Evolutionary conservation across 2,113 vertebrate species (phyloP), one percentile per base, ranked within the genome.

Genomic region (Notarius quadriscutis): DNA sequence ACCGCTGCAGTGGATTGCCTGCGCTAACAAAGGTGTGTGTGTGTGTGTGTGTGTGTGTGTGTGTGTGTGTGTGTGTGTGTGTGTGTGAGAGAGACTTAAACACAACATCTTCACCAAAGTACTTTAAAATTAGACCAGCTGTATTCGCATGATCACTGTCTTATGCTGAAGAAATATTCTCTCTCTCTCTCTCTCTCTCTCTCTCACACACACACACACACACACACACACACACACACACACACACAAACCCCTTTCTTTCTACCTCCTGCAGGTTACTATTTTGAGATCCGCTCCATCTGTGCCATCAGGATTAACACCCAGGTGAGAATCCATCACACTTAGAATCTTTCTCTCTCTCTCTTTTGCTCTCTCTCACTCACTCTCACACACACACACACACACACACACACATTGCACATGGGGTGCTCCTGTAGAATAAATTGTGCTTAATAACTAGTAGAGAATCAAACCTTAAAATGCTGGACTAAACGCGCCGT

Each of bases 1-100:
- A 1, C 98, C 98, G 0, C 94, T 99, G 89, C 98, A 99, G 93
- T 99, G 98, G 98, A 99, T 99, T 92, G 98, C 98, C 12, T 99
- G 98, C 0, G 95, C 97, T 88, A 99, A 99, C 93, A 99, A 99
- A 97, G 98, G 98, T 99, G 91, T 93, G 91, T 11, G 71, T 48
- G 75, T 55, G 50, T 55, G 75, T 78, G 75, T 55, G 75, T n/a
- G n/a, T n/a, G 98, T 99, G 91, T 93, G 91, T 11, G 71, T 48
- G 75, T 55, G 50, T 55, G 75, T 78, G 75, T 55, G 75, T n/a
- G 98, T 99, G 91, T 93, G 91, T 11, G 71, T 48, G 75, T 55
- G 50, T 55, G 75, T 78, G 75, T 55, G 75, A n/a, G n/a, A n/a
- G n/a, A 7, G 50, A 25, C 41, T 78, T 15, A 78, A 81, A 60